A percentile compares a stretch with the other conserved stretches of the same genome.
These are phyloP conservation scores for Chrysolina oricalcia DNA, from an alignment of 2,888 invertebrate genomes.

Conservation along the genomic window DNA sequence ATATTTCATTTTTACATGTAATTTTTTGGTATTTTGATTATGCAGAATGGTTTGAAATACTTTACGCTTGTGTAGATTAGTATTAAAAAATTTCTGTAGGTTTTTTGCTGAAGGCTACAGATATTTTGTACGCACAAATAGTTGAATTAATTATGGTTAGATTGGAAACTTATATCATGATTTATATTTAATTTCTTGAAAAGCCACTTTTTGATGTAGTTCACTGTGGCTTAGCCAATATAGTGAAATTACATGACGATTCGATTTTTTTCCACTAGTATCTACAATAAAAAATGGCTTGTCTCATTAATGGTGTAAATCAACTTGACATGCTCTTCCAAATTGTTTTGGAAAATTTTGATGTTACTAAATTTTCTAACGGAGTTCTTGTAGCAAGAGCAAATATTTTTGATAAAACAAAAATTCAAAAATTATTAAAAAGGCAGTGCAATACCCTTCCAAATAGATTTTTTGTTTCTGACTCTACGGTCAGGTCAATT, in stretches of 20 bases:
- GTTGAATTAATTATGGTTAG: constrained; percentile 15
- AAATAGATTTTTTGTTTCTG: neutral
- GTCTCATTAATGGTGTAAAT: constrained; percentile 21
- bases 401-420: constrained; percentile 42
- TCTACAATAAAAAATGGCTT: constrained; percentile 29
- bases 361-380: constrained; percentile 33
- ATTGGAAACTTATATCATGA: constrained; percentile 13
- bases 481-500: neutral
- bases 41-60: neutral
- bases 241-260: neutral
- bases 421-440: constrained; percentile 40
- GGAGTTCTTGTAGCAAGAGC: constrained; percentile 26
- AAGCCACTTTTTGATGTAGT: constrained; percentile 6
- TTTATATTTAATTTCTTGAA: neutral
- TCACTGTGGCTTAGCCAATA: neutral
- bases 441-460: constrained; percentile 11
- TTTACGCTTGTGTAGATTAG: neutral
- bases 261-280: neutral
- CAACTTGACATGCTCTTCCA: constrained; percentile 31
- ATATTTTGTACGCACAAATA: neutral
- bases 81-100: neutral
- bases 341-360: constrained; percentile 42
- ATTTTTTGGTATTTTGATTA: constrained; percentile 1
- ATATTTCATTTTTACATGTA: neutral
- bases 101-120: neutral